These are phyloP conservation scores for Adoxophyes honmai DNA, from an alignment of 1,140 invertebrate genomes.

Conservation along the genomic window DNA sequence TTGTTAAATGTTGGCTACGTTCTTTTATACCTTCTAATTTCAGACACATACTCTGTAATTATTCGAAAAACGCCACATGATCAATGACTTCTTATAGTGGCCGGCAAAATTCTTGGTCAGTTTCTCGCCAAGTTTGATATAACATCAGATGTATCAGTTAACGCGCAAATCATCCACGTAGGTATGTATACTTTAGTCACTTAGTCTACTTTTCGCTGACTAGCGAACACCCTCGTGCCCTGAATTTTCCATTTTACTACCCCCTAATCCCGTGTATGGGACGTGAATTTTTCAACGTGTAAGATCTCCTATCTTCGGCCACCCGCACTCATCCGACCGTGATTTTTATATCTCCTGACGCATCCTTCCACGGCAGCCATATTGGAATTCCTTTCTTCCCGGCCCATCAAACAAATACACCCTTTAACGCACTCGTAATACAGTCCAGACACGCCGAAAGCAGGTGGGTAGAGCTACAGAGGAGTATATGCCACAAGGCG, in stretches of 20 bases:
- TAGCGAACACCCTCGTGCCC: no score
- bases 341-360: constrained; percentile 15
- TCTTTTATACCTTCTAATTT: no score
- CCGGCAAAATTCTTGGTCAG: no score
- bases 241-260: background rate
- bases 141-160: no score
- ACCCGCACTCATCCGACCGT: constrained; percentile 12
- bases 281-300: constrained; percentile 4
- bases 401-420: constrained; percentile 8
- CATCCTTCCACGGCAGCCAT: constrained; percentile 10
- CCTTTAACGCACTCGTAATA: constrained; percentile 12
- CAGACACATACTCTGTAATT: no score
- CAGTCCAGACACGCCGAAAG: background rate
- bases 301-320: background rate
- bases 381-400: constrained; percentile 11
- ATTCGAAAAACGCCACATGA: no score
- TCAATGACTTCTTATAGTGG: no score
- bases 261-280: background rate
- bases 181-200: no score
- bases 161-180: no score
- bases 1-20: no score
- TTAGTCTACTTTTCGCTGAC: no score
- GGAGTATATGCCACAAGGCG: background rate
- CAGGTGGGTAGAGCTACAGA: background rate
- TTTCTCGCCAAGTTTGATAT: no score